These are phyloP conservation scores for Prenolepis imparis DNA, from an alignment of 2,888 invertebrate species.

Conservation along the genomic window DNA sequence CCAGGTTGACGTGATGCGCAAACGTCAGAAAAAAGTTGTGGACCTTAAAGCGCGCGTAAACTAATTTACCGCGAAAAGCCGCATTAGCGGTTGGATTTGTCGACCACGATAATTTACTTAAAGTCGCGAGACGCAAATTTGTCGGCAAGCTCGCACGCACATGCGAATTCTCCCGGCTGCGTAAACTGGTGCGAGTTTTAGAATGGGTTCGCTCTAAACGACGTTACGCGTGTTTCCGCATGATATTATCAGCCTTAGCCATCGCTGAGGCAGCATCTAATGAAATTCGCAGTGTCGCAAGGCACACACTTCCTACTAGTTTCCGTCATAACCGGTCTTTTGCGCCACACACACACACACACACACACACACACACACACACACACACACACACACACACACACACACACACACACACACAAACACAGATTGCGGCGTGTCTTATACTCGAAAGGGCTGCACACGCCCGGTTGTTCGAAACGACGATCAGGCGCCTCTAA, in stretches of 20 bases:
- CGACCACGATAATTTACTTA: constrained; percentile 47
- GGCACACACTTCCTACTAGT: constrained; percentile 65
- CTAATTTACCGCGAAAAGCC: neutral
- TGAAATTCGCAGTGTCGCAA: constrained; percentile 62
- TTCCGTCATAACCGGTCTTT: constrained; percentile 76
- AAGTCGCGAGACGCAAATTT: constrained; percentile 29
- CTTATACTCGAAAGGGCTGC: constrained; percentile 51
- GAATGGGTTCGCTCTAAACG: constrained; percentile 16
- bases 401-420: neutral
- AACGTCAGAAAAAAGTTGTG: constrained; percentile 26
- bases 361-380: neutral
- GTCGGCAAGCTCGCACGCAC: neutral
- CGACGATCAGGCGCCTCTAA: constrained; percentile 78
- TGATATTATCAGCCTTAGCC: constrained; percentile 41
- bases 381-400: neutral
- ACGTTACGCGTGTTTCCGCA: constrained; percentile 49
- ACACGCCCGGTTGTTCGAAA: constrained; percentile 64
- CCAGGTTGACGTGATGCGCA: neutral
- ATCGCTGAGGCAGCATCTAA: constrained; percentile 52
- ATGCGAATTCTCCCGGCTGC: neutral
- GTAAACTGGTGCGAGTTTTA: constrained; percentile 2
- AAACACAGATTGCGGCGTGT: constrained; percentile 48
- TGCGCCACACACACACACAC: constrained; percentile 29
- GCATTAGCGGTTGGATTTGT: constrained; percentile 37
- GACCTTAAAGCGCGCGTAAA: constrained; percentile 28